phyloP scores from a whole-genome alignment of 2,888 invertebrate species.

The Drosophila trichaetosa region DNA sequence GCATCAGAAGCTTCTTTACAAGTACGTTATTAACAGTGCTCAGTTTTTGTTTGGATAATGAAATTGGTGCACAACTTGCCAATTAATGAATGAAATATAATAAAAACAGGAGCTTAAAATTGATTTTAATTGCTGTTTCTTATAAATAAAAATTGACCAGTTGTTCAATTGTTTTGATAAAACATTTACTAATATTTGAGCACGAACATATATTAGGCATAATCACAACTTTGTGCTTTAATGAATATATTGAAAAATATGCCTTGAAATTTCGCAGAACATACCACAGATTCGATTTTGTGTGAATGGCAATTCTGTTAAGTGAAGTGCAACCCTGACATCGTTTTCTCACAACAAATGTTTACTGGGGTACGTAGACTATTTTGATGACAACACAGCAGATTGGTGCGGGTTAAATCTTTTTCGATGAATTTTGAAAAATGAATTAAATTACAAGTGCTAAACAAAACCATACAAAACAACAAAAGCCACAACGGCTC shows the following conservation, averaged over 20 bases:
- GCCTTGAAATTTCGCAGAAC: neutral
- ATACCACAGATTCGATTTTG: slow-evolving; percentile 4
- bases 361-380: slow-evolving; percentile 63
- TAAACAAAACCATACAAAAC: slow-evolving; percentile 32
- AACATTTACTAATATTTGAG: neutral
- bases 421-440: slow-evolving; percentile 45
- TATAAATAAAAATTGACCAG: neutral
- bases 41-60: neutral
- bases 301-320: slow-evolving; percentile 44
- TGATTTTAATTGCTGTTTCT: neutral
- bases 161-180: neutral
- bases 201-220: neutral
- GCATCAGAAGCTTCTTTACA: neutral
- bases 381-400: slow-evolving; percentile 75
- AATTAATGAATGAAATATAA: neutral
- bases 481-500: slow-evolving; percentile 27
- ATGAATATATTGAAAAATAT: neutral
- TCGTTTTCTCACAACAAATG: slow-evolving; percentile 30
- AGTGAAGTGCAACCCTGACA: slow-evolving; percentile 46
- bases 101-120: neutral
- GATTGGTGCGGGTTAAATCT: slow-evolving; percentile 57
- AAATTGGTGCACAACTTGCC: too few species aligned
- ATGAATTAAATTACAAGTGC: slow-evolving; percentile 69
- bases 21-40: neutral
- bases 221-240: neutral